phyloP scores from a whole-genome alignment of 2,797 vertebrate genomes.

The Petrocephalus schoutedeni region DNA sequence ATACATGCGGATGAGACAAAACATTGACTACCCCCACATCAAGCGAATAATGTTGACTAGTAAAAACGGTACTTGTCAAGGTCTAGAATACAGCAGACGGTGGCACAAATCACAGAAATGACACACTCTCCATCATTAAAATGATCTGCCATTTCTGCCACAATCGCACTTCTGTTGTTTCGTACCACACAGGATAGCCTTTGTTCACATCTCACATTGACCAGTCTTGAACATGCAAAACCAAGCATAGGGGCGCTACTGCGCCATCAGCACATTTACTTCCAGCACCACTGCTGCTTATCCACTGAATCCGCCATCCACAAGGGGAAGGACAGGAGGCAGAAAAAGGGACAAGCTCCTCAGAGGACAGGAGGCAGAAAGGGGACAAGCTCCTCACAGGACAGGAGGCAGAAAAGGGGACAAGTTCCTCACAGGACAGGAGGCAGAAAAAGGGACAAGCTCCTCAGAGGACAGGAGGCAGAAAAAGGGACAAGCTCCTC shows the following conservation, averaged over 20 bases:
- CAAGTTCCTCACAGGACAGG: neutral
- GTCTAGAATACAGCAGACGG: neutral
- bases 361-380: no score
- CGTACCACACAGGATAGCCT: neutral
- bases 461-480: no score
- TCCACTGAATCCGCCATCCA: neutral
- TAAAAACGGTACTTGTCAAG: neutral
- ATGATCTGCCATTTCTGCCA: neutral
- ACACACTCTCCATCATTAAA: neutral
- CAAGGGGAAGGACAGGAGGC: neutral
- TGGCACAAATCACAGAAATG: neutral
- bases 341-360: neutral
- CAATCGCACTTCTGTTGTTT: neutral
- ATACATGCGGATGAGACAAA: neutral
- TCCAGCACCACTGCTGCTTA: neutral
- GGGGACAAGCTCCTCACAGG: no score
- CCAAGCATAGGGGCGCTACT: neutral
- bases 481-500: no score
- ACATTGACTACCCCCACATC: neutral
- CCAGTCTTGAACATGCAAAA: neutral
- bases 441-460: no score
- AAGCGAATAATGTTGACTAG: neutral
- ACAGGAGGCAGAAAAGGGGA: no score
- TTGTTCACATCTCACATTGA: neutral
- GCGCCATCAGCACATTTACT: neutral